phyloP scores from a whole-genome alignment of 2,888 invertebrate genomes.

The Germaria angustata region DNA sequence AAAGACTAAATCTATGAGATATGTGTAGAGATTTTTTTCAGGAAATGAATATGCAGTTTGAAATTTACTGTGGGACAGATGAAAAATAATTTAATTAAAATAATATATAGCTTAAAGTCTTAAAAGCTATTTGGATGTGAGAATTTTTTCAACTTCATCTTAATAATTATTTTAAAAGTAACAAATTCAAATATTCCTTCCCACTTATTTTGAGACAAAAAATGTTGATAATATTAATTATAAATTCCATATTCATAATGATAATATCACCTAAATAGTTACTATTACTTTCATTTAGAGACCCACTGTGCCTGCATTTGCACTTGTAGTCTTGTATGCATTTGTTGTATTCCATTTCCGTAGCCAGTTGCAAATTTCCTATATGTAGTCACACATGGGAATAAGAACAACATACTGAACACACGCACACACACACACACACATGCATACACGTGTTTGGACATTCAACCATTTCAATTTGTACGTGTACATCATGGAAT shows the following conservation, averaged over 20 bases:
- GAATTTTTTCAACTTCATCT: no score
- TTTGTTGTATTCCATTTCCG: conserved; percentile 19
- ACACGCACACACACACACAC: background rate
- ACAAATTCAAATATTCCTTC: no score
- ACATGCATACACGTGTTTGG: background rate
- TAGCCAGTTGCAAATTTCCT: conserved; percentile 30
- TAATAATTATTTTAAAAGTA: no score
- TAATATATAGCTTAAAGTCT: no score
- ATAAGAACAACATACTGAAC: background rate
- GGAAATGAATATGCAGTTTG: background rate
- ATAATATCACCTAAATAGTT: no score
- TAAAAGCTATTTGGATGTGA: no score
- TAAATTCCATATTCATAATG: no score
- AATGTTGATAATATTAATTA: no score
- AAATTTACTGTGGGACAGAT: background rate
- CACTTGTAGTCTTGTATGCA: background rate
- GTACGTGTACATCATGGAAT: background rate
- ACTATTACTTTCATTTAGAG: no score
- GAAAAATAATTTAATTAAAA: no score
- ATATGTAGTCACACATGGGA: background rate
- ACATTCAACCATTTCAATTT: background rate
- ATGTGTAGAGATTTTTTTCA: background rate
- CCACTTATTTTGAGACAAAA: no score
- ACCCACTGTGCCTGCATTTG: background rate
- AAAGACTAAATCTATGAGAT: no score